Base-by-base conservation (phyloP, 92 coral and sea anemone genomes). In the Pocillopora meandrina region DNA sequence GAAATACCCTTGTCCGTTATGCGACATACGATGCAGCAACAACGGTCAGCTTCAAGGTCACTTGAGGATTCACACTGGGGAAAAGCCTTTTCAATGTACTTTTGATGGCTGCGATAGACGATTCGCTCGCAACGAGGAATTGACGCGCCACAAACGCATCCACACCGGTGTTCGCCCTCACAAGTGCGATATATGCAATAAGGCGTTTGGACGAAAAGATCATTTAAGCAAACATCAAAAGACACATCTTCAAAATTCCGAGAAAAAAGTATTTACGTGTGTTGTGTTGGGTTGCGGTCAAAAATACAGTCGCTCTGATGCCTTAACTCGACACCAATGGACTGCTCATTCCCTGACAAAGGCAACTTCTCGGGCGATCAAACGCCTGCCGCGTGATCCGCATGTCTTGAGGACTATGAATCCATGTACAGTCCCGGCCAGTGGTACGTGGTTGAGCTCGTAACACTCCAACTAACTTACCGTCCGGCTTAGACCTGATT, bases 31-130 rank as follows among this genome's bases (percentile, higher is more conserved):
- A 67, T 95, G 98, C 61, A 95, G 97, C 81, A 95, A 95, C 88
- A 95, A 95, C 75, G 98, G 98, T 12, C 98, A 95, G 63, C 83
- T 95, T 33, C 98, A 93, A 82, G 98, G 98, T 16, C 98, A 95
- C 58, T 65, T 95, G 82, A 91, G 98, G 69, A 93, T 91, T 75
- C 98, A 95, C 75, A 93, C 98, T 12, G 98, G 98, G 11, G 98
- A 95, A 82, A 89, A 89, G 68, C 98, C 98, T 17, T 95, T 82
- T 84, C 81, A 77, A 78, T 95, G 98, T 71, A 77, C 78, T 60
- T 89, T 77, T 61, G 97, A 93, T 34, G 96, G 96, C 65, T 95
- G 98, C 36, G 95, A 93, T 67, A 82, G 95, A 71, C 91, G 97
- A 6, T 95, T 95, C 76, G 98, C 98, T 77, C 92, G 98, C 67